Conservation (phyloP, 37 sponge, comb jelly and placozoan genomes). For the Chondrilla cf. caribensis region DNA sequence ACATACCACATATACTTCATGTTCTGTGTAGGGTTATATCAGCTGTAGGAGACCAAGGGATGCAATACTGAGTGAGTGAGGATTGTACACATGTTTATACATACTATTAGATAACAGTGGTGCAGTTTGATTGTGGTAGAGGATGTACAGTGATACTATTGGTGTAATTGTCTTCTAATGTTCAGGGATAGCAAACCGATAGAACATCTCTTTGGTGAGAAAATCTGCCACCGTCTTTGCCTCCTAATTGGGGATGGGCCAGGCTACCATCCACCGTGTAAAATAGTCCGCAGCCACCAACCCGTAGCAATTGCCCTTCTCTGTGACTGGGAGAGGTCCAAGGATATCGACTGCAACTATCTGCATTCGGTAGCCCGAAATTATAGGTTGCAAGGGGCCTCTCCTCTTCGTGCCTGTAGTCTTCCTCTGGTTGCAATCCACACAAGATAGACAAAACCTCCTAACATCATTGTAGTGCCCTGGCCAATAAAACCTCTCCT, state of each 20-base stretch:
- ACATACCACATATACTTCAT: no score
- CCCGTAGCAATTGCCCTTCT: constrained; percentile 42
- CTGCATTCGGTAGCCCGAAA: constrained; percentile 14
- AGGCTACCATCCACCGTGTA: constrained; percentile 52
- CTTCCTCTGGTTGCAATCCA: not conserved
- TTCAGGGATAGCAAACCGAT: constrained; percentile 45
- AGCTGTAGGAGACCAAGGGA: no score
- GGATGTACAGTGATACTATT: no score
- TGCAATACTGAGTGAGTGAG: no score
- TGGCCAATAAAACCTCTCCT: constrained; percentile 32
- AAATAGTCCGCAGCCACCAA: constrained; percentile 52
- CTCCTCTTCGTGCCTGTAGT: not conserved
- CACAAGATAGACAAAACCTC: not conserved
- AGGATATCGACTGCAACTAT: constrained; percentile 25
- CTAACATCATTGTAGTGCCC: not conserved
- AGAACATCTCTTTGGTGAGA: constrained; percentile 39
- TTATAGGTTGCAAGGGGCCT: not conserved
- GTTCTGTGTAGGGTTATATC: no score
- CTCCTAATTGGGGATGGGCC: constrained; percentile 56
- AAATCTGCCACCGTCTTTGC: constrained; percentile 44
- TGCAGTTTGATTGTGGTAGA: no score
- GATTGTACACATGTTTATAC: no score
- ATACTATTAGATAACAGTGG: no score
- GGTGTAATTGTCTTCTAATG: no score
- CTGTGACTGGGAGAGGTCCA: constrained; percentile 30